Base-by-base conservation (phyloP, 2,113 vertebrate genomes). In the Protobothrops flavoviridis region DNA sequence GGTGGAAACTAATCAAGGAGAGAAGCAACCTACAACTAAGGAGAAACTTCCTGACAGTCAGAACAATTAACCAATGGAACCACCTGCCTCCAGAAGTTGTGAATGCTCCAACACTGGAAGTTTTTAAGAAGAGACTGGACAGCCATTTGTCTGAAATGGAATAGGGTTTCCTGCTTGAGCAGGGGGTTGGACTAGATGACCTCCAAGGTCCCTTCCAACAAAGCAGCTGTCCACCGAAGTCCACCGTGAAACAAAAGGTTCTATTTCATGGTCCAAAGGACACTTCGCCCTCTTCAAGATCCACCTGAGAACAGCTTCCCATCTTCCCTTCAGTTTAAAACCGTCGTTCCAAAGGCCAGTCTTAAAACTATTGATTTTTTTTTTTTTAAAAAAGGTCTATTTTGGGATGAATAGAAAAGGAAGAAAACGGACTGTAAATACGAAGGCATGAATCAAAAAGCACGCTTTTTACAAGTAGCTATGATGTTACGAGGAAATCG, bases 261-360 rank as follows among this genome's bases (percentile, higher is more conserved):
- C 97, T 94, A 93, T 90, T 96, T 95, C 91, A 94, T 5, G 94
- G 93, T 89, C 93, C 61, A 89, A 92, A 94, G 91, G 93, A 95
- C 96, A 93, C 45, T 29, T 95, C 94, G 7, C 95, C 87, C 95
- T 87, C 89, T 94, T 97, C 96, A 97, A 95, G 93, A 96, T 95
- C 94, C 95, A 94, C 97, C 91, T 91, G 94, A 93, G 95, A 97
- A 96, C 85, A 91, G 95, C 93, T 74, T 97, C 96, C 97, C 96
- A 97, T 94, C 95, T 95, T 95, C 95, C 91, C 90, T 94, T 69
- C 94, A 81, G 45, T 93, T 95, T 94, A 94, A 93, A 96, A 96
- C 96, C 94, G 96, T 95, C 93, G 90, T 92, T 93, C 88, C 85
- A 91, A 94, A 90, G 95, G 94, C 91, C 93, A 69, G 87, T 87